Evolutionary conservation across 2,113 vertebrate species (phyloP).

Genomic region (Scytalopus superciliaris): DNA sequence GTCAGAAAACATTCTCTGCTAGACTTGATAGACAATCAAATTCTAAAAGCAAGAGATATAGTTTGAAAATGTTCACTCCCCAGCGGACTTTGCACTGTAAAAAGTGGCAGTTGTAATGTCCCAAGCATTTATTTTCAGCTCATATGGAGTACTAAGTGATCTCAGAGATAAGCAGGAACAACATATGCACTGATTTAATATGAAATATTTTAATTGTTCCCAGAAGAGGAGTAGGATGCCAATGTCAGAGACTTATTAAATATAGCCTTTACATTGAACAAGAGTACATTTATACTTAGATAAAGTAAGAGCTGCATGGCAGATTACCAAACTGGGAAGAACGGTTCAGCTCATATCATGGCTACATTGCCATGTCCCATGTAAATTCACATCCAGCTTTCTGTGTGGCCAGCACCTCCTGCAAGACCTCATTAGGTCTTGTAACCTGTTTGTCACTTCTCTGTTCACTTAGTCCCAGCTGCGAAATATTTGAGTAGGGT

Average conservation of each 20-base stretch:
- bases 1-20: neutral
- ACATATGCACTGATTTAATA: neutral
- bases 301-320: neutral
- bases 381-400: neutral
- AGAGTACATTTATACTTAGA: neutral
- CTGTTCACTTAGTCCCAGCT: neutral
- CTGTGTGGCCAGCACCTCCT: neutral
- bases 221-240: neutral
- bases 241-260: neutral
- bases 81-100: neutral
- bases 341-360: neutral
- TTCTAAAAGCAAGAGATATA: neutral
- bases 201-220: constrained; percentile 27
- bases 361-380: neutral
- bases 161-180: neutral
- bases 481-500: constrained; percentile 2
- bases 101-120: neutral
- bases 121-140: neutral
- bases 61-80: neutral
- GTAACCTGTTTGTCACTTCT: neutral
- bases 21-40: neutral
- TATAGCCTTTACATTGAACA: constrained; percentile 8
- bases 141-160: neutral
- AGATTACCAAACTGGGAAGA: neutral
- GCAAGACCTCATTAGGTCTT: neutral